Evolutionary conservation across 2,797 vertebrate species (phyloP).

Genomic region (Macropodus opercularis): DNA sequence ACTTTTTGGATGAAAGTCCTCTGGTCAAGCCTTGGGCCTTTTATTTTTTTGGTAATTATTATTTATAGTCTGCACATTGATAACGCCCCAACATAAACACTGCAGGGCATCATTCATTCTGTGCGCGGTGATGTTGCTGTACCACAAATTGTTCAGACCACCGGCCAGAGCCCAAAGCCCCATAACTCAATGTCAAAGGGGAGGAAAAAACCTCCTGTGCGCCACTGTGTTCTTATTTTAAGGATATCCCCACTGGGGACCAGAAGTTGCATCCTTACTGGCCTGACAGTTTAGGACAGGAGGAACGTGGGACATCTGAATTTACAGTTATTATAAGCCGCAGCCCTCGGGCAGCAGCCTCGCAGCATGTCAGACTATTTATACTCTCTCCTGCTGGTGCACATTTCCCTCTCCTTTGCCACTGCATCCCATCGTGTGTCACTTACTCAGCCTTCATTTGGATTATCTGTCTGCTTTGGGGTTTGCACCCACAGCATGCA

Average conservation of each 20-base stretch:
- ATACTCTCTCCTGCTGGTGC: slow-evolving; percentile 64
- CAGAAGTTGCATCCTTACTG: slow-evolving; percentile 72
- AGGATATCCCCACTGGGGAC: slow-evolving; percentile 73
- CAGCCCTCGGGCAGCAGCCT: slow-evolving; percentile 68
- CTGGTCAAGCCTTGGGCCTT: slow-evolving; percentile 80
- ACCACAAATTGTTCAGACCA: slow-evolving; percentile 87
- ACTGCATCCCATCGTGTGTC: slow-evolving; percentile 71
- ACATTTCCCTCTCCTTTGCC: slow-evolving; percentile 60
- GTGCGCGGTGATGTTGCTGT: slow-evolving; percentile 78
- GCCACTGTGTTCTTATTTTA: slow-evolving; percentile 78
- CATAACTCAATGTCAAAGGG: slow-evolving; percentile 85
- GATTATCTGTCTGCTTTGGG: slow-evolving; percentile 71
- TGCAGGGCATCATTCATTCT: slow-evolving; percentile 84
- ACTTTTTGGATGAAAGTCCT: slow-evolving; percentile 79
- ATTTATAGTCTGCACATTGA: slow-evolving; percentile 86
- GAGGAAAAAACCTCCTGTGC: slow-evolving; percentile 64
- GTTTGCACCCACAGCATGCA: slow-evolving; percentile 61
- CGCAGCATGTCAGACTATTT: slow-evolving; percentile 74
- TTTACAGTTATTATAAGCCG: slow-evolving; percentile 79
- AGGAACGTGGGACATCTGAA: slow-evolving; percentile 75
- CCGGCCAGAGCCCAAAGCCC: slow-evolving; percentile 83
- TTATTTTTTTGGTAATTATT: slow-evolving; percentile 83
- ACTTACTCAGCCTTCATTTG: slow-evolving; percentile 73
- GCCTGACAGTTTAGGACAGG: slow-evolving; percentile 67
- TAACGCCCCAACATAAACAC: slow-evolving; percentile 87